These are phyloP conservation scores for Aelia acuminata DNA, from an alignment of 2,888 invertebrate genomes.

Conservation along the genomic window DNA sequence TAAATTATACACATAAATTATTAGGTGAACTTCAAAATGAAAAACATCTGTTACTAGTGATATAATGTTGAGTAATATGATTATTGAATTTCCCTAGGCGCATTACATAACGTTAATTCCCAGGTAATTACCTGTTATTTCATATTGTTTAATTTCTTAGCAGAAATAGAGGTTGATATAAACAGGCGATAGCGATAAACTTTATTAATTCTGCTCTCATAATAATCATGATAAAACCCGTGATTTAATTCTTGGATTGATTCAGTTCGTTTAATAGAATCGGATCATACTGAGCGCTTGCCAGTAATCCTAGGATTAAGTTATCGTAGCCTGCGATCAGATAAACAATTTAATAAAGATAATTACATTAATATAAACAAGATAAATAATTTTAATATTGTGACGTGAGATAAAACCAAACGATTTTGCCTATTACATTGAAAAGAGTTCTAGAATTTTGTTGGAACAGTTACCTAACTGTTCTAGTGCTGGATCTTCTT, in stretches of 20 bases:
- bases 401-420: too few relatives aligned
- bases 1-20: too few relatives aligned
- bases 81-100: background rate
- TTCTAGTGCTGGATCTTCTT: too few relatives aligned
- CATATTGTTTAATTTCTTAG: background rate
- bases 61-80: background rate
- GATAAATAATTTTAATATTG: background rate
- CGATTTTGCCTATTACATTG: too few relatives aligned
- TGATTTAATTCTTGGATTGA: background rate
- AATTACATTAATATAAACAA: background rate
- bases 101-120: background rate
- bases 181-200: background rate
- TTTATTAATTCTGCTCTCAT: background rate
- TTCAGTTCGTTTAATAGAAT: background rate
- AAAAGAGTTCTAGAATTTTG: too few relatives aligned
- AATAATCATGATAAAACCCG: constrained; percentile 4
- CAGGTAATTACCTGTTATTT: background rate
- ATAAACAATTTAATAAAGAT: constrained; percentile 20
- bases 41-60: background rate
- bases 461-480: too few relatives aligned
- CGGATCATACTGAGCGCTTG: background rate
- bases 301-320: background rate
- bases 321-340: background rate
- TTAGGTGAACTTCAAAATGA: too few relatives aligned
- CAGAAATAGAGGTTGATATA: background rate